Evolutionary conservation across 1,140 invertebrate genomes (phyloP).

Genomic region (Camponotus floridanus): DNA sequence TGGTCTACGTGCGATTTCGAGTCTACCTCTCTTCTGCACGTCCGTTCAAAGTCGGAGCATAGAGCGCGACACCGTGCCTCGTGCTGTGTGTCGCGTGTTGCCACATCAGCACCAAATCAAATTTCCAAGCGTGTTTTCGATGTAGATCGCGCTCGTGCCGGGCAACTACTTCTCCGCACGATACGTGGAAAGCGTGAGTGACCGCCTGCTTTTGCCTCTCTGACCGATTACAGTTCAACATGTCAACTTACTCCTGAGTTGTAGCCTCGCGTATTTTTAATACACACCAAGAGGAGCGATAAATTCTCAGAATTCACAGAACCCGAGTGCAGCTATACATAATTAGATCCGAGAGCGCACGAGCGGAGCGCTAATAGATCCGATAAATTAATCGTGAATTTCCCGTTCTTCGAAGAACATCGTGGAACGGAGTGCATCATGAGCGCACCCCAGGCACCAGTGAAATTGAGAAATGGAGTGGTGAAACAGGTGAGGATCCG

Average conservation of each 20-base stretch:
- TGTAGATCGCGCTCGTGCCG: conserved; percentile 81
- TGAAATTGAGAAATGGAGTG: conserved; percentile 85
- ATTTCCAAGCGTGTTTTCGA: conserved; percentile 75
- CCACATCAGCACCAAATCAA: conserved; percentile 83
- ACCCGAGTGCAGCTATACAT: conserved; percentile 8
- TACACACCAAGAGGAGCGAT: conserved; percentile 52
- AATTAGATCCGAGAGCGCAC: conserved; percentile 16
- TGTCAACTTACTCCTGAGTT: conserved; percentile 76
- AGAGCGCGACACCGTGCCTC: conserved; percentile 74
- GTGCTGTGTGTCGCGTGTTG: conserved; percentile 83
- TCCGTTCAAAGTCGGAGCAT: conserved; percentile 15
- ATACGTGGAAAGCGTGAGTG: conserved; percentile 47
- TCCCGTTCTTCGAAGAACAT: conserved; percentile 39
- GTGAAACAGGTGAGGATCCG: conserved; percentile 87
- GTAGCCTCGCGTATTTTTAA: conserved; percentile 5
- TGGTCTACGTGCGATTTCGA: background rate
- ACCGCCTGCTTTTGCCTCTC: conserved; percentile 52
- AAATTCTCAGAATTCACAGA: background rate
- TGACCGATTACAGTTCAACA: conserved; percentile 63
- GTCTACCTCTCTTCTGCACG: no score
- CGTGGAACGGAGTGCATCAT: conserved; percentile 79
- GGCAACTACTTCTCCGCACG: conserved; percentile 47
- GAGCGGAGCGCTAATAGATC: conserved; percentile 33
- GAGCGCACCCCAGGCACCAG: conserved; percentile 84
- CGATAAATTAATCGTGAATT: conserved; percentile 51